Base-by-base conservation (phyloP, 2,113 vertebrate species). In the Connochaetes taurinus region DNA sequence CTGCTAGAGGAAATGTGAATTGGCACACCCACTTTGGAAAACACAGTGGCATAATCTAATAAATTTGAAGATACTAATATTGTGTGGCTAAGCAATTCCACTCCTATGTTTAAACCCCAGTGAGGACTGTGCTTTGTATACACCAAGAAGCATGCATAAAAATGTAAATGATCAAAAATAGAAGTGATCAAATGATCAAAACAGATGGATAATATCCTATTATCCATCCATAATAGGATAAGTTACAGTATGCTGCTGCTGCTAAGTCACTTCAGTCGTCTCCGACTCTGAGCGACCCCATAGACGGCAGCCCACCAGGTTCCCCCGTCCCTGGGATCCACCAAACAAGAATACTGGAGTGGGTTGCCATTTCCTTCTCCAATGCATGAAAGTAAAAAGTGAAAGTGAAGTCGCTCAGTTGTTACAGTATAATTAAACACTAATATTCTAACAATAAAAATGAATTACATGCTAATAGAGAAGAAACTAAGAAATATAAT, bases 391-490 rank as follows among this genome's bases (percentile, higher is more conserved):
- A 62, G 60, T 62, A 3, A 62, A 62, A 62, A 62, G 29, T 14
- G 27, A 60, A 60, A 60, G 58, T 16, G 60, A 62, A 62, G 60
- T 33, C 3, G 0, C 29, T 62, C 60, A 62, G 60, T 62, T 7
- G 1, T 43, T 43, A 74, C 40, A 91, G 29, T 43, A 31, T 29
- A 82, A 88, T 76, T 43, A 67, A 21, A 25, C 19, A 31, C 50
- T 33, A 71, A 17, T 57, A 81, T 57, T 87, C 36, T 94, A 93
- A 91, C 23, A 90, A 90, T 33, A 92, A 90, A 86, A 94, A 52
- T 74, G 9, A 88, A 76, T 74, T 62, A n/a, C 2, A 97, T 10
- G 17, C 40, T 71, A 80, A 87, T 5, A 90, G 0, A 90, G 52
- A 88, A 71, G 40, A 85, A 87, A 55, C 23, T 25, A 84, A 62